These are phyloP conservation scores for Amblyornis subalaris DNA, from an alignment of 2,113 vertebrate species.

Conservation along the genomic window DNA sequence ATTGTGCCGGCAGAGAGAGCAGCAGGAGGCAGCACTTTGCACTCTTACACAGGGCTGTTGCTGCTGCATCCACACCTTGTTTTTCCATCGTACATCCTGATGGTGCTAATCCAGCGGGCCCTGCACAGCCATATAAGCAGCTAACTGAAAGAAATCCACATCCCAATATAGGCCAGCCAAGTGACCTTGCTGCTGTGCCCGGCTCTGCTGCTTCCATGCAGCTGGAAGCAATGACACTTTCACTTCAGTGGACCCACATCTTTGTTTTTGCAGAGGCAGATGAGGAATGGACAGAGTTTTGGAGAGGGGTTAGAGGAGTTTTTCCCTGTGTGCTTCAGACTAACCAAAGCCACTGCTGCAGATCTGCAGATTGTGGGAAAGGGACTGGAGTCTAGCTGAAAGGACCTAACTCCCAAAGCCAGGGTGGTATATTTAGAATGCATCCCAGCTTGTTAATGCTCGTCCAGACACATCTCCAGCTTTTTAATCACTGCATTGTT, in stretches of 20 bases:
- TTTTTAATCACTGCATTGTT: neutral
- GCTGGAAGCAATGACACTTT: neutral
- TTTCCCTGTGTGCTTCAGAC: neutral
- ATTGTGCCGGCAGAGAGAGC: neutral
- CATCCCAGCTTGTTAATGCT: neutral
- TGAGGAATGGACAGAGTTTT: neutral
- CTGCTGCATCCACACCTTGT: rapidly evolving
- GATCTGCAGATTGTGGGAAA: neutral
- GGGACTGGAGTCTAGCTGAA: neutral
- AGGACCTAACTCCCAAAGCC: neutral
- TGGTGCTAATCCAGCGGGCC: neutral
- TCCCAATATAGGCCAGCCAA: neutral
- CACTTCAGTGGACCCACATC: neutral
- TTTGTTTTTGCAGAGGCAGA: neutral
- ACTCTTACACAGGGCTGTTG: neutral
- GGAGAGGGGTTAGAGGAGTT: neutral
- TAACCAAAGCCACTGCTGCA: neutral
- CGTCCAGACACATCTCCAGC: neutral
- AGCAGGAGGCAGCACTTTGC: neutral
- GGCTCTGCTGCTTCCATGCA: neutral
- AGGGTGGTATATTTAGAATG: neutral
- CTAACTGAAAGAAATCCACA: neutral
- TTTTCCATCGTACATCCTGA: neutral
- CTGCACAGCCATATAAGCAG: neutral
- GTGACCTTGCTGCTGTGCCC: neutral